Percentiles rank a stretch among this genome's conserved stretches.
Evolutionary conservation across 2,888 invertebrate species (phyloP).

Genomic region (Lepidocyrtoides sp.): DNA sequence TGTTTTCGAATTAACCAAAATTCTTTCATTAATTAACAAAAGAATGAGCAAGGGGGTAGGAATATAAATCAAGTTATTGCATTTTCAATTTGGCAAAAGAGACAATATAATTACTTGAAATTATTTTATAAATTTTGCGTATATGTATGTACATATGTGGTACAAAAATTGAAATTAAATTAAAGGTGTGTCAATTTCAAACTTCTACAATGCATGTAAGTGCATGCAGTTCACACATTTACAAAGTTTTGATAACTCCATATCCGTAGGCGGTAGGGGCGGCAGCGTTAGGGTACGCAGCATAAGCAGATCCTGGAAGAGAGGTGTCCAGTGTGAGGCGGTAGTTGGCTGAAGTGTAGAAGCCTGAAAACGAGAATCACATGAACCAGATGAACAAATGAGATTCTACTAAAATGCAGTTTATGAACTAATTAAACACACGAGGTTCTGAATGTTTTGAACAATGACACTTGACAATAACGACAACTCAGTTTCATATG

Average conservation of each 20-base stretch:
- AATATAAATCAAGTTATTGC: not conserved
- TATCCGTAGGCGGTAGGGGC: slow-evolving; percentile 83
- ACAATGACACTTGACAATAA: too few relatives aligned
- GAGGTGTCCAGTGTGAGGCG: slow-evolving; percentile 82
- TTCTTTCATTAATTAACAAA: not conserved
- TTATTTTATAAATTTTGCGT: not conserved
- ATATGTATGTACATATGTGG: not conserved
- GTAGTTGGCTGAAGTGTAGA: slow-evolving; percentile 79
- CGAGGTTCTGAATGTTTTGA: too few relatives aligned
- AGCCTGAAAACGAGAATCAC: too few relatives aligned
- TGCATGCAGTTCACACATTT: too few relatives aligned
- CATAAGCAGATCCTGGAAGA: slow-evolving; percentile 83
- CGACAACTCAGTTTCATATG: too few relatives aligned
- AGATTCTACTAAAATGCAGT: not conserved
- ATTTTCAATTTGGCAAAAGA: not conserved
- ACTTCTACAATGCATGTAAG: not conserved
- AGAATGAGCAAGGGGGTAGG: not conserved
- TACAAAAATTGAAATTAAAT: slow-evolving; percentile 11
- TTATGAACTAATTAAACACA: too few relatives aligned
- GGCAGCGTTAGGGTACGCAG: slow-evolving; percentile 82
- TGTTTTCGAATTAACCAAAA: not conserved
- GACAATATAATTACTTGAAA: too few relatives aligned
- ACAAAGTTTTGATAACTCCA: slow-evolving; percentile 80
- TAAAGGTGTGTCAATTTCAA: not conserved
- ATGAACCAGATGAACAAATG: too few relatives aligned